Base-by-base conservation (phyloP, 2,113 vertebrate genomes). In the Vombatus ursinus region DNA sequence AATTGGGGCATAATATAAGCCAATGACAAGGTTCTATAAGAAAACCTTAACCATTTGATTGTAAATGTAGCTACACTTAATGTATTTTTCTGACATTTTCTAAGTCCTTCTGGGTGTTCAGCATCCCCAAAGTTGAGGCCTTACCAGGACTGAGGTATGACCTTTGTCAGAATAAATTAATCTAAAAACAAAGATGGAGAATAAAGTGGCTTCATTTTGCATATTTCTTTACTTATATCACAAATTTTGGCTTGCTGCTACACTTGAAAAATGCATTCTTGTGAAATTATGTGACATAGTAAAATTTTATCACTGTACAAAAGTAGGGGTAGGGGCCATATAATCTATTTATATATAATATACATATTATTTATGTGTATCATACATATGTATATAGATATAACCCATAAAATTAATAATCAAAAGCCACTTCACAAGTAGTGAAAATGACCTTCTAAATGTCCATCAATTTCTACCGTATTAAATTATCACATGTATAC, bases 341-440 rank as follows among this genome's bases (percentile, higher is more conserved):
- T 89, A 89, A 50, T 44, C 3, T 90, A 96, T 94, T 96, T 92
- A 93, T 97, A 97, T 95, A 96, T 91, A 96, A 97, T 54, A 5
- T 61, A 94, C 89, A 92, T 90, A 96, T 89, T 92, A 50, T 61
- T 95, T 97, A 96, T 90, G 96, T 94, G 95, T 96, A 97, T 98
- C 97, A 94, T 98, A 98, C 97, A 91, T 97, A 97, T 97, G 54
- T 97, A 97, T 97, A 96, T 95, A 96, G 94, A 95, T 98, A 94
- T 95, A 96, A 93, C 96, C 98, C 97, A 96, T 96, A 94, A 31
- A 50, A 96, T 94, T 98, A 97, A 84, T 97, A 96, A 90, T 47
- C 0, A 24, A 90, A 95, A 92, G 31, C 96, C 96, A 97, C 95
- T 96, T 54, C 97, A 94, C 93, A 91, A 57, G 96, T 95, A 50